A percentile compares a stretch with the other conserved stretches of the same genome.
phyloP scores from a whole-genome alignment of 2,888 invertebrate species.

The Drosophila paramelanica region DNA sequence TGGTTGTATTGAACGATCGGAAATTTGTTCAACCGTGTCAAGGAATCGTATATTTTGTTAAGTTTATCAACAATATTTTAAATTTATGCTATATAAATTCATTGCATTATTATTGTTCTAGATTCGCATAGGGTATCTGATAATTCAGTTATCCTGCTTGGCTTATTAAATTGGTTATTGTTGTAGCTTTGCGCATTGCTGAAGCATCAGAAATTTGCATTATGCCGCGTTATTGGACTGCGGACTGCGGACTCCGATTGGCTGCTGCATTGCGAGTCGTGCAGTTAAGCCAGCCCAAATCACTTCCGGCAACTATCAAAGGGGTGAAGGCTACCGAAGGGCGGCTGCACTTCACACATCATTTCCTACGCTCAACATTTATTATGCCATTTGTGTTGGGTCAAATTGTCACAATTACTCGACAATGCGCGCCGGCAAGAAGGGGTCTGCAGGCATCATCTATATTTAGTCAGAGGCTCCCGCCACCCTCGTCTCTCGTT shows the following conservation, averaged over 20 bases:
- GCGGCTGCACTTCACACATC: slow-evolving; percentile 65
- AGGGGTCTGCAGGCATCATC: slow-evolving; percentile 15
- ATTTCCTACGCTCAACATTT: slow-evolving; percentile 69
- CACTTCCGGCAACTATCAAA: slow-evolving; percentile 59
- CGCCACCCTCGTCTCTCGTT: slow-evolving; percentile 11
- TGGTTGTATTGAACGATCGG: background rate
- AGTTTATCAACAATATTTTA: no score
- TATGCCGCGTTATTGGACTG: slow-evolving; percentile 8
- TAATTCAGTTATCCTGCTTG: background rate
- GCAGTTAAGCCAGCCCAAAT: slow-evolving; percentile 57
- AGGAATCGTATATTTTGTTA: background rate
- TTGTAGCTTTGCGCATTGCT: slow-evolving; percentile 1
- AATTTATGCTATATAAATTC: no score
- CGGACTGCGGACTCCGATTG: slow-evolving; percentile 21
- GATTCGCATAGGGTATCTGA: background rate
- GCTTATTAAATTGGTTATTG: slow-evolving; percentile 3
- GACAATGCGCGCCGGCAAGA: slow-evolving; percentile 26
- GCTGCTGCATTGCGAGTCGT: slow-evolving; percentile 32
- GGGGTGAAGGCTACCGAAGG: slow-evolving; percentile 12
- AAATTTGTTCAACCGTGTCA: slow-evolving; percentile 1
- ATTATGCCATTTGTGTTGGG: slow-evolving; percentile 73
- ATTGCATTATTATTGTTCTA: background rate
- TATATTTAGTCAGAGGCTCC: slow-evolving; percentile 58
- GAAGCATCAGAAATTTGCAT: slow-evolving; percentile 23
- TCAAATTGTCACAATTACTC: slow-evolving; percentile 74